These are phyloP conservation scores for Cynocephalus volans DNA, from an alignment of 2,113 vertebrate genomes.

Conservation along the genomic window DNA sequence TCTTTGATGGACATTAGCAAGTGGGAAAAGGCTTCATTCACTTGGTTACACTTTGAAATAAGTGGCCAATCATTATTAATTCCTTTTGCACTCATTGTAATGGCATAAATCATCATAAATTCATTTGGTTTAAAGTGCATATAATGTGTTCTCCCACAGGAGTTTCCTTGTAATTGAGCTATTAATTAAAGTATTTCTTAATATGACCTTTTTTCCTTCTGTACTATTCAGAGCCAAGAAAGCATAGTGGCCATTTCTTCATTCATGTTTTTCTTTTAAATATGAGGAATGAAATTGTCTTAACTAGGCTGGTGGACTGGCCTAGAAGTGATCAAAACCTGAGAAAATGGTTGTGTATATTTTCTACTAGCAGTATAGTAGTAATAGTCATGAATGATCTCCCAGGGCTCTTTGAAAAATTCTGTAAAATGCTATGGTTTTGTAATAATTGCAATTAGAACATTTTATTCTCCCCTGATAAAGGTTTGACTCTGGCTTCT, in stretches of 20 bases:
- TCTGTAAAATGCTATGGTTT: slow-evolving; percentile 34
- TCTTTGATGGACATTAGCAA: slow-evolving; percentile 73
- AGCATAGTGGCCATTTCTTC: slow-evolving; percentile 27
- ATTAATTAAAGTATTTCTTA: slow-evolving; percentile 84
- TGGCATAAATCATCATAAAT: slow-evolving; percentile 87
- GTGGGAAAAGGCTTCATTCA: slow-evolving; percentile 79
- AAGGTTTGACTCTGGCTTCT: not conserved
- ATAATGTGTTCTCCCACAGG: slow-evolving; percentile 84
- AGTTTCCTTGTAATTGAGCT: slow-evolving; percentile 83
- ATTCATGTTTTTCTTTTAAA: slow-evolving; percentile 44
- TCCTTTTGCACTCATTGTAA: slow-evolving; percentile 86
- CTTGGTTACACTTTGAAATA: slow-evolving; percentile 85
- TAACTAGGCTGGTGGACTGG: not conserved
- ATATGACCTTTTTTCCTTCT: slow-evolving; percentile 74
- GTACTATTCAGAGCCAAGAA: slow-evolving; percentile 32
- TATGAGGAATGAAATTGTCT: not conserved
- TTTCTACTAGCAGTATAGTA: not conserved
- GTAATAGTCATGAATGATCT: not conserved
- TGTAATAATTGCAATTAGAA: slow-evolving; percentile 23
- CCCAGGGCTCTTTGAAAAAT: not conserved
- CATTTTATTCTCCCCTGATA: not conserved
- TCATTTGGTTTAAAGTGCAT: slow-evolving; percentile 85
- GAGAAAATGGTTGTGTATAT: not conserved
- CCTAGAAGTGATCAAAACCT: not conserved
- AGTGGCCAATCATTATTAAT: slow-evolving; percentile 88